Conservation (phyloP, 1,140 invertebrate species). For the Drosophila kanapiae region DNA sequence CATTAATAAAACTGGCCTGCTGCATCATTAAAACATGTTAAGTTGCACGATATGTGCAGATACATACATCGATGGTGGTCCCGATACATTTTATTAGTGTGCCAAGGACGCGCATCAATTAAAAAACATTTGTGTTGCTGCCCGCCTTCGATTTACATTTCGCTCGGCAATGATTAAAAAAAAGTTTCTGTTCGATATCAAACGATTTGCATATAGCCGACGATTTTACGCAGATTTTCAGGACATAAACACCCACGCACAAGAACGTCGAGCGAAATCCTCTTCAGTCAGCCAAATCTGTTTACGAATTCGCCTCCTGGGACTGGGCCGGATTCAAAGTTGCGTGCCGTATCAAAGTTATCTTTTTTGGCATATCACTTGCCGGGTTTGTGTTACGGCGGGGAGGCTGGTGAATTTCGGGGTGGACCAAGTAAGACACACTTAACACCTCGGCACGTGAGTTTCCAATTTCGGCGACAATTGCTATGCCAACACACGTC, state of each 20-base stretch:
- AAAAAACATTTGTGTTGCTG: constrained; percentile 27
- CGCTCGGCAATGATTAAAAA: constrained; percentile 10
- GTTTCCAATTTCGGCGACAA: constrained; percentile 58
- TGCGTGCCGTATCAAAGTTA: constrained; percentile 50
- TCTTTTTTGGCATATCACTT: constrained; percentile 49
- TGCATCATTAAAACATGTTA: constrained; percentile 60
- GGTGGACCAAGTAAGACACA: constrained; percentile 36
- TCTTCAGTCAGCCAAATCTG: constrained; percentile 62
- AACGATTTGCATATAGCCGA: constrained; percentile 53
- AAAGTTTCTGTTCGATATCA: constrained; percentile 36
- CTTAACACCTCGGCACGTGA: constrained; percentile 62
- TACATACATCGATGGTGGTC: background rate
- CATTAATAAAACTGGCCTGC: constrained; percentile 49
- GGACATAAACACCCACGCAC: constrained; percentile 28
- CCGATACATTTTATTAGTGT: constrained; percentile 17
- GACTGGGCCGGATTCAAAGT: constrained; percentile 44
- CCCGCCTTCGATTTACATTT: constrained; percentile 3
- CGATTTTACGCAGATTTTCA: constrained; percentile 58
- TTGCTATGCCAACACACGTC: constrained; percentile 52
- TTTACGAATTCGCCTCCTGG: constrained; percentile 43
- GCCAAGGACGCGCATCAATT: constrained; percentile 22
- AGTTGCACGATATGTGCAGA: constrained; percentile 21
- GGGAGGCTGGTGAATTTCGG: background rate
- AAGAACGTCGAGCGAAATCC: constrained; percentile 29
- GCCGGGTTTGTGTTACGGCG: background rate